Base-by-base conservation (phyloP, 2,113 vertebrate species). In the Hymenochirus boettgeri region DNA sequence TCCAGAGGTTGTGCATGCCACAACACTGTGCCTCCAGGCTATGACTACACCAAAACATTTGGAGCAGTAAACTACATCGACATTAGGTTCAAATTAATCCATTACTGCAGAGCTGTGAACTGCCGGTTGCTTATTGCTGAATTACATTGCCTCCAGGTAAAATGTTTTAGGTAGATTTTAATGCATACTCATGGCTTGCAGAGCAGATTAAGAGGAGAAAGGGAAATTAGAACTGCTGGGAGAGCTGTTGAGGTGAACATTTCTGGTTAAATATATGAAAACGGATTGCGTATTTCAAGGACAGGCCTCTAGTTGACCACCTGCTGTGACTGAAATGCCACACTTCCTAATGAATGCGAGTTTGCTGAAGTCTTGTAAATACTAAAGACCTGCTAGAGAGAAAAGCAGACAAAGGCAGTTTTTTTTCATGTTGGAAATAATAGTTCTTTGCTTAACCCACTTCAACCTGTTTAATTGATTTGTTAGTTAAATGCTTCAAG, bases 51-150 rank as follows among this genome's bases (percentile, higher is more conserved):
- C 83, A 88, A 86, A 88, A 86, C 85, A 89, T 89, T 90, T 89
- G 88, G 80, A 85, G 88, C 87, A 85, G 88, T 89, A 89, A 90
- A 91, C 80, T 83, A 82, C 75, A 74, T 82, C 87, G 86, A 86
- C 91, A 89, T 86, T 91, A 81, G 86, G 88, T 91, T 90, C 85
- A 90, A 91, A 91, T 89, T 88, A 91, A 89, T 91, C 85, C 88
- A 82, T 89, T 89, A 88, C 86, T 88, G 76, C 80, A 82, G 88
- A 86, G 86, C 88, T 89, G 84, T 89, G 87, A 90, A 89, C 85
- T 90, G 86, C 85, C 77, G 80, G 80, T 89, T 88, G 86, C 88
- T 90, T 90, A 86, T 90, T 89, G 86, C 72, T 61, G 88, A 90
- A 90, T 91, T 90, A 90, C 89, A 87, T 89, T 72, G 86, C 84